Evolutionary conservation across 2,113 vertebrate species (phyloP).

Genomic region (Regulus satrapa): DNA sequence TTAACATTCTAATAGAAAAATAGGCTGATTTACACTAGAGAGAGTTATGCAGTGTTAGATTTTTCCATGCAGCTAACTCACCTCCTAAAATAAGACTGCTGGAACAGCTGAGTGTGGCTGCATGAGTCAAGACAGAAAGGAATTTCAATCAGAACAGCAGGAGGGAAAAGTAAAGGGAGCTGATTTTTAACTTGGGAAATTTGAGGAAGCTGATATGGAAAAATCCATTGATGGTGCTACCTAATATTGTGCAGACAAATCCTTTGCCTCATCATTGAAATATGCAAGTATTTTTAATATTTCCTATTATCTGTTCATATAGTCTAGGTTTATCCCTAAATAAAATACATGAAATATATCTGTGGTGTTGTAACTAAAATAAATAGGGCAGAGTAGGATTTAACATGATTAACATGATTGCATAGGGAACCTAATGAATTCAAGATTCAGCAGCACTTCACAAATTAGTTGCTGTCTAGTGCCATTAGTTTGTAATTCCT

Average conservation of each 20-base stretch:
- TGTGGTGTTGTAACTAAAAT: background rate
- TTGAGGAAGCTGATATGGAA: background rate
- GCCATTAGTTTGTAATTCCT: background rate
- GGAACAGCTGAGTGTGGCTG: background rate
- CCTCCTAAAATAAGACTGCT: background rate
- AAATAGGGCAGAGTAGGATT: background rate
- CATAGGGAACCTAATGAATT: background rate
- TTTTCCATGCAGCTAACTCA: background rate
- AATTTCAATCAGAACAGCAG: background rate
- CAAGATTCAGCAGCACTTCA: background rate
- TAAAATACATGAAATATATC: background rate
- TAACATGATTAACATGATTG: background rate
- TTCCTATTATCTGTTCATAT: background rate
- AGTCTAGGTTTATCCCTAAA: background rate
- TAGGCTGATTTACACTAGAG: background rate
- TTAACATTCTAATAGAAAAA: background rate
- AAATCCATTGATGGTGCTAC: background rate
- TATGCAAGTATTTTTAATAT: background rate
- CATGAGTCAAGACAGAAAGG: background rate
- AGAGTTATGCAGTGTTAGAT: background rate
- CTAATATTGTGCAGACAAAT: background rate
- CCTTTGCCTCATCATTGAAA: background rate
- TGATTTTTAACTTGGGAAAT: background rate
- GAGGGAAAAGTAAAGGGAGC: background rate
- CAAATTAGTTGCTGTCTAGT: background rate